Base-by-base conservation (phyloP, 2,888 invertebrate genomes). In the Drosophila kuntzei region DNA sequence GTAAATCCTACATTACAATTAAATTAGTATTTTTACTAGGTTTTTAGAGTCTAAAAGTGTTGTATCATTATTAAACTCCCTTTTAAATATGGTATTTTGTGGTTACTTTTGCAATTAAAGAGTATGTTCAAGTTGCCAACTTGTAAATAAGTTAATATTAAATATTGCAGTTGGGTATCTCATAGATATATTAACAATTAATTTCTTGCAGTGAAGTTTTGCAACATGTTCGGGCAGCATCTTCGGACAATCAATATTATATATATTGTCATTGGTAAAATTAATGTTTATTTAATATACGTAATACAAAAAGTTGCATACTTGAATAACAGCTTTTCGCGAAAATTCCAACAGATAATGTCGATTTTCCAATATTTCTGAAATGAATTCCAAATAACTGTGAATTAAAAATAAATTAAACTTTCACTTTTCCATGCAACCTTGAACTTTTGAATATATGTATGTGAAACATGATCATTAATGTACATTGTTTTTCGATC, bases 181-280 rank as follows among this genome's bases (percentile, higher is more conserved):
- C 18, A 36, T 25, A 22, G 12, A 34, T 53, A 53, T 44, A 54
- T 61, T 55, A 61, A 27, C 37, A 34, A 55, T 61, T 29, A 43
- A 60, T 54, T 9, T 44, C 14, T 37, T 18, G 43, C 44, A 51
- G 54, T 55, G 44, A 51, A 61, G 61, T 46, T 27, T 61, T 37
- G 18, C 61, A 61, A 29, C 25, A 61, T 61, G 61, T 37, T 37
- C 29, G 44, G 44, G 25, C 43, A 46, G 37, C 36, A 46, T 47
- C 39, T 55, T 8, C 32, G 32, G 29, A 22, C 37, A 20, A 29
- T 61, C 12, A 54, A 61, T 55, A 47, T 57, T 20, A 61, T 51
- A 53, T 25, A 36, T 32, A 43, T 61, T 29, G 36, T 34, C 44
- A 36, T 57, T 25, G 57, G 57, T 54, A 34, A 43, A 53, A 25